phyloP scores from a whole-genome alignment of 2,888 invertebrate genomes.

The Polymixis flavicincta region DNA sequence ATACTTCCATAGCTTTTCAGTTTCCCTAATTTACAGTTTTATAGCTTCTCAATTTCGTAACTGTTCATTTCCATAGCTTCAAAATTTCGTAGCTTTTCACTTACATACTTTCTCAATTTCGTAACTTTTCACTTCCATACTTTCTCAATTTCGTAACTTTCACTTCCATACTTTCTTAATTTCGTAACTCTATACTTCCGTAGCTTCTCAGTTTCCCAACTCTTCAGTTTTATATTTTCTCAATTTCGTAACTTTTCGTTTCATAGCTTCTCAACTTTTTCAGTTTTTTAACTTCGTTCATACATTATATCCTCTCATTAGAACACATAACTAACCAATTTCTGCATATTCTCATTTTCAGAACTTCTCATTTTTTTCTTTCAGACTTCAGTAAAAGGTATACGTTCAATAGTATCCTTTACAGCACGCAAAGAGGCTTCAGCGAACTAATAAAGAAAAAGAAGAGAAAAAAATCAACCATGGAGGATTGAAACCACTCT shows the following conservation, averaged over 20 bases:
- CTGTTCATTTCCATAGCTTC: neutral
- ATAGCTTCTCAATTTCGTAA: neutral
- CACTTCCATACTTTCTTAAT: neutral
- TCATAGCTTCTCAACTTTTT: neutral
- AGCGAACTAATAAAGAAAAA: slow-evolving; percentile 47
- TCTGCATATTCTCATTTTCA: slow-evolving; percentile 52
- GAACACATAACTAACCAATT: slow-evolving; percentile 40
- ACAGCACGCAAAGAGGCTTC: slow-evolving; percentile 92
- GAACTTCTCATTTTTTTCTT: slow-evolving; percentile 77
- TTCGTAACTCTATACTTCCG: neutral
- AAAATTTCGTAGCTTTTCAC: neutral
- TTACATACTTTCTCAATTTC: neutral
- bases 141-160: neutral
- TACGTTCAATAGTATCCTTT: slow-evolving; percentile 96
- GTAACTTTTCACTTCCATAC: neutral
- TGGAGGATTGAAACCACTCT: slow-evolving; percentile 4
- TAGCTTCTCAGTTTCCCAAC: neutral
- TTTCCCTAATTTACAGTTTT: neutral
- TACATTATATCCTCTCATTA: slow-evolving; percentile 22
- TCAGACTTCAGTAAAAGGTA: slow-evolving; percentile 96
- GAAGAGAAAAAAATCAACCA: neutral
- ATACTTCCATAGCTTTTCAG: neutral
- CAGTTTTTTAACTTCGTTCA: neutral
- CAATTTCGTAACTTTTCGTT: neutral
- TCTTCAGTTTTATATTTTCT: neutral